phyloP scores from a whole-genome alignment of 1,140 invertebrate genomes.

The Drosophila pachea region DNA sequence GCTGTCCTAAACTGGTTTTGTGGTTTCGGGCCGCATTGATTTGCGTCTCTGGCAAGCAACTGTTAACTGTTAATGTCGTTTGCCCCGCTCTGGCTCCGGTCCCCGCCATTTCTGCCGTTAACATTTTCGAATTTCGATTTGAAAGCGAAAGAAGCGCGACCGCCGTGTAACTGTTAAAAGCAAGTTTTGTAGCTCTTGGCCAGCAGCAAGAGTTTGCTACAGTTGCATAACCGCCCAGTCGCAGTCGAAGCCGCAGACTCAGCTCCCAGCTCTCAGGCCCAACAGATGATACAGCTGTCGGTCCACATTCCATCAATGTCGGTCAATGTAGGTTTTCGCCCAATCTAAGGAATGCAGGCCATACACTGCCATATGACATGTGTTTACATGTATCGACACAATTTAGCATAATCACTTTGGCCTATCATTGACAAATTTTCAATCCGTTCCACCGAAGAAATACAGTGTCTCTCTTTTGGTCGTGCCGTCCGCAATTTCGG shows the following conservation, averaged over 20 bases:
- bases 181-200: conserved; percentile 39
- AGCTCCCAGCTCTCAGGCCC: conserved; percentile 13
- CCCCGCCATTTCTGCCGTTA: conserved; percentile 47
- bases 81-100: no score
- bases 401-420: no score
- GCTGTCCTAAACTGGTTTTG: conserved; percentile 56
- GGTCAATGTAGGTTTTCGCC: conserved; percentile 23
- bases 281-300: conserved; percentile 36
- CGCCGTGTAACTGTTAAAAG: conserved; percentile 37
- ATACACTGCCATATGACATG: conserved; percentile 58
- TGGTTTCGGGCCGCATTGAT: conserved; percentile 48
- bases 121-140: conserved; percentile 74
- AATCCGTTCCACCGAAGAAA: no score
- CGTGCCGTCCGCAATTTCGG: conserved; percentile 15
- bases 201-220: conserved; percentile 10
- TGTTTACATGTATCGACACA: conserved; percentile 7
- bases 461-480: background rate
- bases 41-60: conserved; percentile 55
- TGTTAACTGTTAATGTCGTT: conserved; percentile 66
- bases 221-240: conserved; percentile 48
- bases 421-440: no score
- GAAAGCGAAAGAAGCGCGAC: conserved; percentile 68
- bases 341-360: conserved; percentile 27
- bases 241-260: conserved; percentile 3
- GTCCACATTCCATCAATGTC: conserved; percentile 68